Base-by-base conservation (phyloP, 1,140 invertebrate species). In the Drosophila seguyi region DNA sequence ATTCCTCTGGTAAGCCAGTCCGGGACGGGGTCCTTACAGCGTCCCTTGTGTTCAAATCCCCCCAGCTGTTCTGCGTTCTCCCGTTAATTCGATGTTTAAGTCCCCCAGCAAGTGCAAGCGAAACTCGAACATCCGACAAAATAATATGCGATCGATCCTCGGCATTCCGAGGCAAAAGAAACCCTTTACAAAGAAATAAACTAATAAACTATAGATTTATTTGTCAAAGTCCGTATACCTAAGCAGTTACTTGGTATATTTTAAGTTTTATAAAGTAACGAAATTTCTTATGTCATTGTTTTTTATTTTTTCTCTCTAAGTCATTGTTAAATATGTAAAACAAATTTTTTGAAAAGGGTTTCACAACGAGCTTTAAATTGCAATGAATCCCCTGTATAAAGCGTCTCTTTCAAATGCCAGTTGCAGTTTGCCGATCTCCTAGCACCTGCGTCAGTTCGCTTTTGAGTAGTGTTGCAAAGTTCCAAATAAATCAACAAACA, bases 1-100 rank as follows among this genome's bases (percentile, higher is more conserved):
- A 92, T 92, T 77, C 90, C 90, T 72, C 74, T 92, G 91, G 91
- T 92, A 92, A 92, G 90, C 84, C 82, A 66, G 63, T 86, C 61
- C 66, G 72, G 67, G 57, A 45, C 34, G 44, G 59, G 75, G 59
- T 53, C 52, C 67, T 39, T 55, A 25, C 22, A 29, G 44, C 39
- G 27, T 63, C 45, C 75, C 25, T 57, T 55, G 81, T 73, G 81
- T 73, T 80, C 45, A 48, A 57, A 65, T 79, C 38, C 79, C 78
- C 81, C 52, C 48, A 55, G 73, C 14, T 16, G 65, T 65, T 74
- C 56, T 68, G 48, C 71, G 71, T 79, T 80, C 31, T 36, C 41
- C 55, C 47, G 68, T 81, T 75, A 58, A 44, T 74, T 90, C 71
- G 68, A 77, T 86, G 79, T 90, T 50, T 79, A 72, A 73, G 38